Base-by-base conservation (phyloP, 2,113 vertebrate genomes). In the Salvelinus sp. region DNA sequence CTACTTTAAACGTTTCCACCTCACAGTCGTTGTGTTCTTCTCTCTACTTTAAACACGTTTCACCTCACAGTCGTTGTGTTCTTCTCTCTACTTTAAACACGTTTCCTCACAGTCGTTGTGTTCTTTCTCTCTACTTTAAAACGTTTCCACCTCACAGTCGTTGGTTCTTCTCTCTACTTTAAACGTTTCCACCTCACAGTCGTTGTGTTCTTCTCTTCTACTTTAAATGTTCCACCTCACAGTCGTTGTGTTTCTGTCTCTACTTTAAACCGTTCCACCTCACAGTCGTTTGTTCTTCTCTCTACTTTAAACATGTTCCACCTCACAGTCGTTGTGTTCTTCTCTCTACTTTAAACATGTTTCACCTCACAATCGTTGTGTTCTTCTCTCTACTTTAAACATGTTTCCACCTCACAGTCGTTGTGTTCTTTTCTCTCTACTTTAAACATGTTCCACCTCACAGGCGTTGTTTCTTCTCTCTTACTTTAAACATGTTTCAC, bases 301-400 rank as follows among this genome's bases (percentile, higher is more conserved):
- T 79, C 74, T 64, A 25, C 58, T 48, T 86, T 73, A 75, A 77
- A 71, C 38, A 70, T 30, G 28, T 30, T 25, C 76, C 69, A 69
- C 30, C 63, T 77, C 25, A 67, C 62, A 73, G 28, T 3, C 3
- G 72, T 72, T 20, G 30, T 50, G 13, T 38, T 75, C 18, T 18
- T 75, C 10, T 23, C 23, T 28, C 28, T 28, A 28, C 28, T 28
- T 28, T 28, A 28, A 28, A 28, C 28, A 28, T 28, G 28, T 28
- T 28, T 28, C 28, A 28, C 28, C 28, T 28, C 28, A 28, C 28
- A 28, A 3, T 3, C 3, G 27, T 25, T 65, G 38, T 72, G 12
- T 69, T 76, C 70, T 58, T 64, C 77, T 72, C 48, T 79, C 74
- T 64, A 25, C 58, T 48, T 86, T 73, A 75, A 77, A 71, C 38